Conservation (phyloP, 2,113 vertebrate genomes). For the Symphodus melops region DNA sequence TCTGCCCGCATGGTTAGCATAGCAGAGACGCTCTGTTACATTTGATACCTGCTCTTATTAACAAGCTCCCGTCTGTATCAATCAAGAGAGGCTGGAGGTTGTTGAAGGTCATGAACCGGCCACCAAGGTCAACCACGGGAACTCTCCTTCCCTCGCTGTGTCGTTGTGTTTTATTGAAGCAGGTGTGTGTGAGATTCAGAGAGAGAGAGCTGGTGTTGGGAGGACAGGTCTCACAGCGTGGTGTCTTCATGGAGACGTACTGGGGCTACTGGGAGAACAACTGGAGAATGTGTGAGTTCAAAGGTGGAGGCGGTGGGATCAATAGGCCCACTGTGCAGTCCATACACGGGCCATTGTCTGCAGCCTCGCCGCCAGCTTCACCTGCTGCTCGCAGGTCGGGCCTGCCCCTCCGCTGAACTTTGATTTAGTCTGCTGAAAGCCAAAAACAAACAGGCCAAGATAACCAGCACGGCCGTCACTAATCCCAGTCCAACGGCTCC, state of each 20-base stretch:
- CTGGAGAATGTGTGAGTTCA: neutral
- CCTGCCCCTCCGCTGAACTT: constrained; percentile 80
- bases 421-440: constrained; percentile 65
- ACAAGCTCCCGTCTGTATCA: constrained; percentile 65
- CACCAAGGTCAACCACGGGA: constrained; percentile 68
- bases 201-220: no score
- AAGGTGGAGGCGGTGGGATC: constrained; percentile 47
- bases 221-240: no score
- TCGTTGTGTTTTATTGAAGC: neutral
- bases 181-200: no score
- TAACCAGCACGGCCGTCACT: constrained; percentile 62
- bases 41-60: constrained; percentile 77
- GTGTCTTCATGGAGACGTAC: neutral
- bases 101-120: constrained; percentile 56
- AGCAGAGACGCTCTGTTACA: constrained; percentile 78
- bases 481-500: constrained; percentile 46
- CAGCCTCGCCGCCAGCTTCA: constrained; percentile 34
- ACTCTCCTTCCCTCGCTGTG: constrained; percentile 18
- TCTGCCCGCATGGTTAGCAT: constrained; percentile 66
- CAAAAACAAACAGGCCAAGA: constrained; percentile 68
- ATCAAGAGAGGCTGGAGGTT: constrained; percentile 34
- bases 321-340: constrained; percentile 53
- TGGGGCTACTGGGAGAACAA: neutral
- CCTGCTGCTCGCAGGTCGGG: constrained; percentile 53
- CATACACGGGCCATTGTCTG: constrained; percentile 65